Evolutionary conservation across 2,113 vertebrate species (phyloP).

Genomic region (Eurystomus gularis): DNA sequence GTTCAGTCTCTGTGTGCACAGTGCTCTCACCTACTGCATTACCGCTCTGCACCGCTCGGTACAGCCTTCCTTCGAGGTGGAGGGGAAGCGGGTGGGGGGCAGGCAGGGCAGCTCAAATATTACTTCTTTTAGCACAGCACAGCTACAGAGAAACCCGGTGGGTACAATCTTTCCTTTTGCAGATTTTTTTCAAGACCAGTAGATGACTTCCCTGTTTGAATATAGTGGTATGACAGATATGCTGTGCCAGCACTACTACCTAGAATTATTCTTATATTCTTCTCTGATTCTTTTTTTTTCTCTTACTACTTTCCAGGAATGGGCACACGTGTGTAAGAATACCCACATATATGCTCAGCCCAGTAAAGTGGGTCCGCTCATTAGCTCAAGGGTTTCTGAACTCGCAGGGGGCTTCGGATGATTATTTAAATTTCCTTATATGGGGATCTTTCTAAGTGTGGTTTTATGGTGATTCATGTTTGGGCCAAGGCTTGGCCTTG

Average conservation of each 20-base stretch:
- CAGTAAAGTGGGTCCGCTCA: background rate
- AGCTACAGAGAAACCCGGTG: background rate
- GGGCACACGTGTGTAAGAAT: accelerated
- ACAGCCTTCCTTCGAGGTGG: accelerated
- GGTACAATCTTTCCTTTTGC: background rate
- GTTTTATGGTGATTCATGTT: conserved; percentile 30
- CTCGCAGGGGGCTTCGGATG: background rate
- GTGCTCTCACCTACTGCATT: background rate
- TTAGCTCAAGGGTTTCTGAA: background rate
- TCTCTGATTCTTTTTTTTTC: background rate
- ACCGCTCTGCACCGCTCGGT: accelerated
- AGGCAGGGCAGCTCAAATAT: background rate
- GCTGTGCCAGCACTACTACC: background rate
- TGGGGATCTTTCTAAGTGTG: conserved; percentile 22
- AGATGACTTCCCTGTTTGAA: background rate
- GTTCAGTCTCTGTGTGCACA: background rate
- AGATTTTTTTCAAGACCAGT: background rate
- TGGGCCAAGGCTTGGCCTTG: background rate
- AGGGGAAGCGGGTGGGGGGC: accelerated
- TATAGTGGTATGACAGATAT: background rate
- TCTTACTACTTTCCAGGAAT: background rate
- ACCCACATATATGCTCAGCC: background rate
- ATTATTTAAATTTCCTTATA: conserved; percentile 44
- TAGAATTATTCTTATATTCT: background rate
- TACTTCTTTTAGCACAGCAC: background rate